Evolutionary conservation across 2,113 vertebrate species (phyloP).

Genomic region (Thamnophis sirtalis): DNA sequence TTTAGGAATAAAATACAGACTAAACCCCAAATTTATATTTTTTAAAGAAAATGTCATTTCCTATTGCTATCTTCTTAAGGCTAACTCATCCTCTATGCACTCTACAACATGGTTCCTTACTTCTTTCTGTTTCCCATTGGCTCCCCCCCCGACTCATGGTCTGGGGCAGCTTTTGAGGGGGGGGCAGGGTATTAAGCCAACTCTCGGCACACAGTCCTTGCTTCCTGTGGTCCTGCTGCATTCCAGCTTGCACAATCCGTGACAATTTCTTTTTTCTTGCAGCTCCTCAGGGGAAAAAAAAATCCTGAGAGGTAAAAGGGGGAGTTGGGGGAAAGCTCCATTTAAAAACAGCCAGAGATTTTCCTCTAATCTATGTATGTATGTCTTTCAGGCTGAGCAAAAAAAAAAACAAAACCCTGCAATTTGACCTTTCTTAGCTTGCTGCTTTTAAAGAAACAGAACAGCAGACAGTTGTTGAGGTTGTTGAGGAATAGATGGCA

Average conservation of each 20-base stretch:
- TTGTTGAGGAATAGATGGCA: background rate
- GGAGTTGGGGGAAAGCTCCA: background rate
- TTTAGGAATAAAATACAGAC: conserved; percentile 55
- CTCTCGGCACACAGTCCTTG: conserved; percentile 41
- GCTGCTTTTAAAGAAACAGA: background rate
- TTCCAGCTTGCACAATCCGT: conserved; percentile 9
- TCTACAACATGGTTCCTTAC: background rate
- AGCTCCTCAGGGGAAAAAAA: background rate
- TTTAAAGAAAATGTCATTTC: conserved; percentile 69
- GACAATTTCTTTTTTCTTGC: conserved; percentile 24
- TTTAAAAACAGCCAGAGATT: background rate
- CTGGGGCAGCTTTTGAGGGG: conserved; percentile 45
- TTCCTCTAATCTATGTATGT: background rate
- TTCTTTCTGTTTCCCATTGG: background rate
- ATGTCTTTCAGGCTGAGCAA: background rate
- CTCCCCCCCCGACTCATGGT: background rate
- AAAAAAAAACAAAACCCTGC: background rate
- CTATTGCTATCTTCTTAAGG: conserved; percentile 51
- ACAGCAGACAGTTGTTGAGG: background rate
- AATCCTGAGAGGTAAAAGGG: background rate
- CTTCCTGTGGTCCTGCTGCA: conserved; percentile 67
- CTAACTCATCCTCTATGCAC: conserved; percentile 13
- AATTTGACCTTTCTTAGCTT: background rate
- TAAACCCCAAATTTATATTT: conserved; percentile 68
- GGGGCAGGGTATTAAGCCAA: conserved; percentile 1